A percentile compares a stretch with the other conserved stretches of the same genome.
These are phyloP conservation scores for Cossypha polioptera DNA, from an alignment of 2,797 vertebrate species.

Conservation along the genomic window DNA sequence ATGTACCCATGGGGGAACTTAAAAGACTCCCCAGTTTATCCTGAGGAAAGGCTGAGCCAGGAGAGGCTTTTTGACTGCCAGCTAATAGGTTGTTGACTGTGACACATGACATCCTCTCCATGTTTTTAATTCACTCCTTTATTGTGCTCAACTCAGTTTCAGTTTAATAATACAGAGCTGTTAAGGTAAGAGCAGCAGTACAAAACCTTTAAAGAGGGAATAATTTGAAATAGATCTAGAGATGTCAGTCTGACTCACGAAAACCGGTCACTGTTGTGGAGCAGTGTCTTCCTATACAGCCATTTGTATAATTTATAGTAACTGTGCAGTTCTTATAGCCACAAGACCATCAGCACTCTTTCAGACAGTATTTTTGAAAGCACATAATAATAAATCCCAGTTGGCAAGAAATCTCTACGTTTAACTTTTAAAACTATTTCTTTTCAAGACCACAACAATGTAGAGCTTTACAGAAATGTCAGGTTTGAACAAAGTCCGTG, in stretches of 20 bases:
- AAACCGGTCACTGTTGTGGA: background rate
- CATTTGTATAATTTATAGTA: background rate
- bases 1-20: background rate
- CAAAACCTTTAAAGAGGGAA: background rate
- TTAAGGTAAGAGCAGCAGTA: background rate
- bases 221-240: background rate
- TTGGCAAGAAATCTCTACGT: background rate
- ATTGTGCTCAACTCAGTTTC: background rate
- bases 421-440: background rate
- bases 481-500: background rate
- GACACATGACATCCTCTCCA: background rate
- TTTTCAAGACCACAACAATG: constrained; percentile 11
- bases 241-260: background rate
- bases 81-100: background rate
- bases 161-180: background rate
- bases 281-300: background rate
- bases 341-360: background rate
- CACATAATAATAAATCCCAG: background rate
- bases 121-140: background rate
- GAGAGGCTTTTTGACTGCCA: background rate
- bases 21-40: background rate
- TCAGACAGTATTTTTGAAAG: background rate
- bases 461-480: background rate
- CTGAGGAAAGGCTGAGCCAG: background rate
- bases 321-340: background rate